phyloP scores from a whole-genome alignment of 1,140 invertebrate species.

The Saxidomus purpurata region DNA sequence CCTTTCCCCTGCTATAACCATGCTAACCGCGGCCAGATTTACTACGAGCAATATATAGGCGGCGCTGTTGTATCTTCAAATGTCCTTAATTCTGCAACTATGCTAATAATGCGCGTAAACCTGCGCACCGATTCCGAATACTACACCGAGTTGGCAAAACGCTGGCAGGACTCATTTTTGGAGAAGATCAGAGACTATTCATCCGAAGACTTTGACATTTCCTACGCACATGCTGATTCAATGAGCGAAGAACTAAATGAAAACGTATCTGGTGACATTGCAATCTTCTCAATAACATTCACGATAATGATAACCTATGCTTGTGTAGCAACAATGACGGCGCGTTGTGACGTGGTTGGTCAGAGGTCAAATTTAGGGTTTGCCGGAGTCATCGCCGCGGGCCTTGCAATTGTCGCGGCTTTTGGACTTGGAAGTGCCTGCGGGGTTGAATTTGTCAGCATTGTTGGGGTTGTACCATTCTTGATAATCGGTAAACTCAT shows the following conservation, averaged over 20 bases:
- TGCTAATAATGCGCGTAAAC: not conserved
- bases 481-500: conserved; percentile 95
- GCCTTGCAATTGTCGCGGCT: conserved; percentile 93
- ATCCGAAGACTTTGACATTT: not conserved
- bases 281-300: conserved; percentile 67
- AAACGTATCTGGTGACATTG: conserved; percentile 63
- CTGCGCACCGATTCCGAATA: conserved; percentile 3
- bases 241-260: conserved; percentile 38
- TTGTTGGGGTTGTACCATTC: conserved; percentile 97
- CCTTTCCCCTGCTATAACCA: not conserved
- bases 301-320: conserved; percentile 71
- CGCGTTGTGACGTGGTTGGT: conserved; percentile 35
- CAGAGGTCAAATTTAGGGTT: conserved; percentile 95
- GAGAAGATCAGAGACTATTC: not conserved
- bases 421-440: conserved; percentile 97
- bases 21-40: not conserved
- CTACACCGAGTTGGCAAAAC: not conserved
- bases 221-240: conserved; percentile 34
- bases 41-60: conserved; percentile 12
- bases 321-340: conserved; percentile 61
- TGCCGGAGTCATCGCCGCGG: conserved; percentile 95
- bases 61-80: not conserved
- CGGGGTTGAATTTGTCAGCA: conserved; percentile 97
- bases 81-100: not conserved
- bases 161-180: conserved; percentile 31